Conservation (phyloP, 2,113 vertebrate genomes). For the Pelmatolapia mariae region DNA sequence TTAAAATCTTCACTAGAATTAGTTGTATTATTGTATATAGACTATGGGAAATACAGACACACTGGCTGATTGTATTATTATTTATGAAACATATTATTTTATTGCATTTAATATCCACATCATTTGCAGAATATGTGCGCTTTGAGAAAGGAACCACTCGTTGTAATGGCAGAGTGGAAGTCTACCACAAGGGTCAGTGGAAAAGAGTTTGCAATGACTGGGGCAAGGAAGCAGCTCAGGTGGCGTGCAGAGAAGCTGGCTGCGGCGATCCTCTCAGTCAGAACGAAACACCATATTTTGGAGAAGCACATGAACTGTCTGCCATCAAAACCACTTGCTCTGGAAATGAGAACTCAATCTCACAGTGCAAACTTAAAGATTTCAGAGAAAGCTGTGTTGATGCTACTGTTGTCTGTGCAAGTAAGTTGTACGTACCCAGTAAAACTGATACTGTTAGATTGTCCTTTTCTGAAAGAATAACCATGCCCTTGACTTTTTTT, state of each 20-base stretch:
- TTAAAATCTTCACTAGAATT: neutral
- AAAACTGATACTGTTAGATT: neutral
- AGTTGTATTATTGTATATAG: neutral
- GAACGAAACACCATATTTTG: neutral
- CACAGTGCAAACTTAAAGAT: conserved; percentile 10
- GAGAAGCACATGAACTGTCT: neutral
- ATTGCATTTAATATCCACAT: neutral
- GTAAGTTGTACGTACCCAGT: conserved; percentile 10
- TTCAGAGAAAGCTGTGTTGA: conserved; percentile 11
- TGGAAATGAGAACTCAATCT: conserved; percentile 53
- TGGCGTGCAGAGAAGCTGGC: neutral
- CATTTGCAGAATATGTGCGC: neutral
- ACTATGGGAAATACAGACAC: neutral
- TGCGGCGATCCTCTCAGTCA: neutral
- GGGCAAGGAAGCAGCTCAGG: neutral
- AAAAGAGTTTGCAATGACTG: neutral
- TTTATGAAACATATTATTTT: neutral
- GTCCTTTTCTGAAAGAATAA: neutral
- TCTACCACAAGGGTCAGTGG: neutral
- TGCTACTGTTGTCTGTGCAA: conserved; percentile 27
- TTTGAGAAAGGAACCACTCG: neutral
- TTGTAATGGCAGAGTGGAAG: neutral
- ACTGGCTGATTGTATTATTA: neutral
- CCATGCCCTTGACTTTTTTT: neutral
- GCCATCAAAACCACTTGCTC: conserved; percentile 24